Percentiles rank a stretch among this genome's conserved stretches.
Evolutionary conservation across 2,888 invertebrate species (phyloP).

Genomic region (Lepetodrilus schrolli): DNA sequence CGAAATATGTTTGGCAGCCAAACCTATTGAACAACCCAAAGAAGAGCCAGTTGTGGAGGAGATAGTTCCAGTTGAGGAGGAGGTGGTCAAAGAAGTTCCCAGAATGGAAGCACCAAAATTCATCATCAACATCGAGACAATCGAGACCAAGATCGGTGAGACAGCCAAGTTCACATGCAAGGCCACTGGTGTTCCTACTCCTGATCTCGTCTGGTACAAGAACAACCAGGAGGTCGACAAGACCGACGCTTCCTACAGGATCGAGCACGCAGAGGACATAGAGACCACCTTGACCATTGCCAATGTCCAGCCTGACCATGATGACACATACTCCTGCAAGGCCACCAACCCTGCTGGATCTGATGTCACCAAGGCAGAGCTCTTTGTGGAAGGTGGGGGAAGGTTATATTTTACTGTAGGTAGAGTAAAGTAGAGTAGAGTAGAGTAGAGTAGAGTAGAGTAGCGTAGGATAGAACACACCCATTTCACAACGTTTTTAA

Average conservation of each 20-base stretch:
- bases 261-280: conserved; percentile 51
- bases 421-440: too few relatives aligned
- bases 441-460: too few relatives aligned
- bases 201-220: conserved; percentile 70
- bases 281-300: conserved; percentile 63
- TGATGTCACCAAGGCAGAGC: conserved; percentile 65
- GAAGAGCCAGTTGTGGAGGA: conserved; percentile 1
- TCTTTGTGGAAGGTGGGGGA: conserved; percentile 68
- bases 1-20: too few relatives aligned
- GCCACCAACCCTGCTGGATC: conserved; percentile 70
- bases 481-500: too few relatives aligned
- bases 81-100: conserved; percentile 46
- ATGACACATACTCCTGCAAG: conserved; percentile 69
- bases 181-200: conserved; percentile 68
- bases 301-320: conserved; percentile 70
- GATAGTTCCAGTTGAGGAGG: neutral
- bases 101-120: conserved; percentile 68
- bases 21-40: conserved; percentile 41
- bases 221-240: conserved; percentile 63
- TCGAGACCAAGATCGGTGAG: conserved; percentile 57
- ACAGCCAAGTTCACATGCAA: conserved; percentile 66
- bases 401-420: too few relatives aligned
- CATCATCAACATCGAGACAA: conserved; percentile 63
- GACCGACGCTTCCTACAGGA: conserved; percentile 59
- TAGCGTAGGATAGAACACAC: too few relatives aligned